Base-by-base conservation (phyloP, 2,797 vertebrate genomes). In the Amazona ochrocephala region DNA sequence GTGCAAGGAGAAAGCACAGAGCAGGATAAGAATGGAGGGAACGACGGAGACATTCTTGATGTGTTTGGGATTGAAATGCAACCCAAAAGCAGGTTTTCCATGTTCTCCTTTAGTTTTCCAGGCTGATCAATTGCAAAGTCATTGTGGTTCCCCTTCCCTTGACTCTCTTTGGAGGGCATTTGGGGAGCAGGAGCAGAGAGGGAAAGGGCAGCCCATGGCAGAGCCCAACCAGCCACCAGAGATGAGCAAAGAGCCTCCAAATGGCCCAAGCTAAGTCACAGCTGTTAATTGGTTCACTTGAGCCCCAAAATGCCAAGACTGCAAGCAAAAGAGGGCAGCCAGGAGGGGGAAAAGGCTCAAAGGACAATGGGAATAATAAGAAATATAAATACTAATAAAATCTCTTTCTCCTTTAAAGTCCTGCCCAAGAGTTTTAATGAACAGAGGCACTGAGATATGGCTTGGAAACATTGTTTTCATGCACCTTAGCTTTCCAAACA, bases 401-500 rank as follows among this genome's bases (percentile, higher is more conserved):
- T 19, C 9, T 9, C 2, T 87, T 90, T 93, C 61, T 44, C 41
- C 47, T 27, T 91, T 7, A 1, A 88, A 84, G 34, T 92, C 44
- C 13, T 62, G 65, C 65, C 50, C 56, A 34, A 72, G 82, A 89
- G 74, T 94, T 93, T 95, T 66, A 88, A 90, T 67, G 95, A 89
- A n/a, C 50, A 78, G 64, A 91, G 29, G 12, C 1, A 1, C 70
- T 95, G 56, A 54, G 90, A 68, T 71, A 2, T 44, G 80, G 80
- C 51, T 91, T 92, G 84, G 93, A 86, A 96, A 90, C 6, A 5
- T 8, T 42, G 27, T 89, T 96, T 94, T 92, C 78, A 24, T 62
- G 41, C 61, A 14, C 41, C 29, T 89, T 80, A 73, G 62, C 68
- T 93, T 89, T 86, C 71, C 93, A 95, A 94, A 94, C 34, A 53